These are phyloP conservation scores for Limnodromus scolopaceus DNA, from an alignment of 2,797 vertebrate species.

Conservation along the genomic window DNA sequence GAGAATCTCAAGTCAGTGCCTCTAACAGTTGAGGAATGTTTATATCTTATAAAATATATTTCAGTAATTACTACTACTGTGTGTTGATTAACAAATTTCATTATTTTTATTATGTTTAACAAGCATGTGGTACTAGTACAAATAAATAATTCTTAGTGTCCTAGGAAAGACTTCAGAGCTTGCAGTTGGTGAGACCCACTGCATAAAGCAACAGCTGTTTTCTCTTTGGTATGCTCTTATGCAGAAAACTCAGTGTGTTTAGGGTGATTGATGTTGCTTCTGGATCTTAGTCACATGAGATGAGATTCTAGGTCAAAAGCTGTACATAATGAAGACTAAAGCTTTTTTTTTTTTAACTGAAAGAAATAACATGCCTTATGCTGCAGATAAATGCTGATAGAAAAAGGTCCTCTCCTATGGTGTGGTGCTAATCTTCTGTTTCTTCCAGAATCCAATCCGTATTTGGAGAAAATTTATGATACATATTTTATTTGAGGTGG, in stretches of 20 bases:
- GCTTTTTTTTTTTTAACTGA: not conserved
- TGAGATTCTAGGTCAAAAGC: not conserved
- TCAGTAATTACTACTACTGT: not conserved
- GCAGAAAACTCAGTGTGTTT: not conserved
- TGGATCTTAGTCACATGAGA: not conserved
- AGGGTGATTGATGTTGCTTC: not conserved
- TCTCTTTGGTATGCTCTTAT: not conserved
- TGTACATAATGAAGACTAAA: not conserved
- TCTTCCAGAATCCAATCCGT: not conserved
- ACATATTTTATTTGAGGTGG: not conserved
- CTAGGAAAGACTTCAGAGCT: not conserved
- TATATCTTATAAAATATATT: not conserved
- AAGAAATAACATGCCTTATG: not conserved
- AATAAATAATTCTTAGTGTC: not conserved
- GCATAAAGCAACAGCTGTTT: not conserved
- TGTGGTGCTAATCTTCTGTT: not conserved
- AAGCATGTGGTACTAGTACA: not conserved
- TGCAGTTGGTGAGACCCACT: not conserved
- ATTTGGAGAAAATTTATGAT: not conserved
- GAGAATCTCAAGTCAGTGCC: not conserved
- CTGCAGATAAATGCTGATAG: not conserved
- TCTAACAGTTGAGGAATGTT: not conserved
- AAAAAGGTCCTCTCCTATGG: not conserved
- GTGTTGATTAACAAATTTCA: not conserved
- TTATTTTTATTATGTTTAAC: not conserved